These are phyloP conservation scores for Pseudopipra pipra DNA, from an alignment of 2,113 vertebrate genomes.

Conservation along the genomic window DNA sequence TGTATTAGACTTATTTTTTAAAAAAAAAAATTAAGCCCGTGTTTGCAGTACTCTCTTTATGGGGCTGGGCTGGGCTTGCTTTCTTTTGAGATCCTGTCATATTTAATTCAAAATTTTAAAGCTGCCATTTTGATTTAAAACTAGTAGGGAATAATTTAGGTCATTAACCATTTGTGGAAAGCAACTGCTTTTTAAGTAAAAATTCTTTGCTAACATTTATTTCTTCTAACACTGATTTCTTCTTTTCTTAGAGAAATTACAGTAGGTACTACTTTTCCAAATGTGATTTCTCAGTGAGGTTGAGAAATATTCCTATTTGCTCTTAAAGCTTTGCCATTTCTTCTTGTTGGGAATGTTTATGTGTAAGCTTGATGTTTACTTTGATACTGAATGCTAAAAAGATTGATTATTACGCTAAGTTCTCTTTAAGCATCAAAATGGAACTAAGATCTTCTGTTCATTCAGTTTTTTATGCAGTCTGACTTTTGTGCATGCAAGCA, in stretches of 20 bases:
- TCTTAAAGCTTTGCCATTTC: background rate
- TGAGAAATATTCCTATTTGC: background rate
- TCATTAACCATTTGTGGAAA: background rate
- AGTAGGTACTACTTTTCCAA: background rate
- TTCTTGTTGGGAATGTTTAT: background rate
- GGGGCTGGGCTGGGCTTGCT: background rate
- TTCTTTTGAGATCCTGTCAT: background rate
- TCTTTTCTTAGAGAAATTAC: background rate
- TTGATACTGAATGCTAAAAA: background rate
- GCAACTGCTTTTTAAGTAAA: background rate
- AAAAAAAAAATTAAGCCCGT: background rate
- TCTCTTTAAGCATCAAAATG: background rate
- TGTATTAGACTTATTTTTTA: background rate
- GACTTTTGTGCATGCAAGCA: background rate
- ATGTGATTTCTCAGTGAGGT: background rate
- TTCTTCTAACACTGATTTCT: background rate
- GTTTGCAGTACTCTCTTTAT: background rate
- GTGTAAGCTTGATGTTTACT: background rate
- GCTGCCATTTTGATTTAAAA: background rate
- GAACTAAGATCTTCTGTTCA: background rate
- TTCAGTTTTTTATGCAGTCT: background rate
- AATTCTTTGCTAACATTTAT: background rate
- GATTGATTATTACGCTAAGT: background rate
- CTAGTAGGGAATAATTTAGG: background rate
- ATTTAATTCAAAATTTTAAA: background rate